Evolutionary conservation across 2,113 vertebrate genomes (phyloP).

Genomic region (Bubo blakistoni): DNA sequence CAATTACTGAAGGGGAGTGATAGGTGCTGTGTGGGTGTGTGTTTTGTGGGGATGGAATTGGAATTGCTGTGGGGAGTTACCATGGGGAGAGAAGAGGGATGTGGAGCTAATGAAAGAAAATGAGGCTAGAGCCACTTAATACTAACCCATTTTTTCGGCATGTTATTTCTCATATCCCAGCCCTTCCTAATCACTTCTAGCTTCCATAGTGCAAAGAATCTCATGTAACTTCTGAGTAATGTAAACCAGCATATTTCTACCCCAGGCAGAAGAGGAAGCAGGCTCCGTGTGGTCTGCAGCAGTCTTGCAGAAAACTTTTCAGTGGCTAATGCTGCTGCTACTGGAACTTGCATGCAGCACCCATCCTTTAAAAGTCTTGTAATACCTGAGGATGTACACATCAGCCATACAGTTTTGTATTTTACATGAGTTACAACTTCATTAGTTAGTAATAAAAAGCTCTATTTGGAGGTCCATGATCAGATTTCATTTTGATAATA

Average conservation of each 20-base stretch:
- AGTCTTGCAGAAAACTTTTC: neutral
- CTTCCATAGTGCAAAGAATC: neutral
- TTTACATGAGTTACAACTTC: neutral
- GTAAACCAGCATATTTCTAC: neutral
- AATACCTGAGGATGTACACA: neutral
- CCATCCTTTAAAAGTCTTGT: neutral
- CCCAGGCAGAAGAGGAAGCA: neutral
- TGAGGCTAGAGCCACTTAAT: neutral
- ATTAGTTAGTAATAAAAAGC: neutral
- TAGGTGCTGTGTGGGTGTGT: neutral
- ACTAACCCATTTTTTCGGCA: neutral
- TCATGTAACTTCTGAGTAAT: neutral
- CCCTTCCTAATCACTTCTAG: neutral
- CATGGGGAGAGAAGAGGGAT: neutral
- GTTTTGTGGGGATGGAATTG: neutral
- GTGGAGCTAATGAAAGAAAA: neutral
- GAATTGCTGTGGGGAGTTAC: neutral
- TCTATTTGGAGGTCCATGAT: neutral
- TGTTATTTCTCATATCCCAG: neutral
- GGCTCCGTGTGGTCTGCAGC: neutral
- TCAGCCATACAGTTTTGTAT: neutral
- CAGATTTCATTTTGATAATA: neutral
- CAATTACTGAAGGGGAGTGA: neutral
- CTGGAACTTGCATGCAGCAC: neutral
- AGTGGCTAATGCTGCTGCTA: neutral